A percentile compares a stretch with the other conserved stretches of the same genome.
Conservation (phyloP, 2,888 invertebrate genomes). For the Malacosoma neustria region DNA sequence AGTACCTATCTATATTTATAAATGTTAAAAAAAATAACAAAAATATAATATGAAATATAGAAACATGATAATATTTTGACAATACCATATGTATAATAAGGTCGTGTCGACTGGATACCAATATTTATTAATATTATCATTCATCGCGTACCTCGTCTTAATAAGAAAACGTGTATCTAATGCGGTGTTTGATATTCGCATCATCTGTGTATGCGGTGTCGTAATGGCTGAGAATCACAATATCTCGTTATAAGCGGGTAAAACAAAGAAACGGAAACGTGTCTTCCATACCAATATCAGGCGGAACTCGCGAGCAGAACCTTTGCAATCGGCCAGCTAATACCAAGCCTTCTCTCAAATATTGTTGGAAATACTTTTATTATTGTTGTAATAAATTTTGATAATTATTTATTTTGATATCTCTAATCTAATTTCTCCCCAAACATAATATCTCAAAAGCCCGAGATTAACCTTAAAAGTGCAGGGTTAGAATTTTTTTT, state of each 20-base stretch:
- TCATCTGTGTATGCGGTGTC: constrained; percentile 59
- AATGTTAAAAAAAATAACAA: background rate
- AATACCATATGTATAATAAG: background rate
- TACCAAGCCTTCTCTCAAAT: background rate
- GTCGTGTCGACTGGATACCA: constrained; percentile 4
- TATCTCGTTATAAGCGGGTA: constrained; percentile 67
- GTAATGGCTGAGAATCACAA: constrained; percentile 68
- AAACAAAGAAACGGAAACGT: constrained; percentile 66
- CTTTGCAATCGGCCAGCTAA: background rate
- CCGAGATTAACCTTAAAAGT: too few species aligned
- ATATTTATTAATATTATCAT: constrained; percentile 30
- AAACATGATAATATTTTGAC: background rate
- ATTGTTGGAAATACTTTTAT: background rate
- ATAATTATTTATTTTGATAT: too few species aligned
- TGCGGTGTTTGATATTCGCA: constrained; percentile 66
- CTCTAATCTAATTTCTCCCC: too few species aligned
- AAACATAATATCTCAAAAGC: too few species aligned
- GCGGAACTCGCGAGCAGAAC: background rate
- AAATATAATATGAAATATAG: background rate
- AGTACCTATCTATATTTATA: too few species aligned
- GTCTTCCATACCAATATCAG: constrained; percentile 39
- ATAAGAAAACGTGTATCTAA: constrained; percentile 70
- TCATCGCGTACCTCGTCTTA: constrained; percentile 51
- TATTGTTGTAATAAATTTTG: too few species aligned
- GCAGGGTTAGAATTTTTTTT: too few species aligned